Conservation (phyloP, 2,797 vertebrate genomes). For the Thamnophis elegans region DNA sequence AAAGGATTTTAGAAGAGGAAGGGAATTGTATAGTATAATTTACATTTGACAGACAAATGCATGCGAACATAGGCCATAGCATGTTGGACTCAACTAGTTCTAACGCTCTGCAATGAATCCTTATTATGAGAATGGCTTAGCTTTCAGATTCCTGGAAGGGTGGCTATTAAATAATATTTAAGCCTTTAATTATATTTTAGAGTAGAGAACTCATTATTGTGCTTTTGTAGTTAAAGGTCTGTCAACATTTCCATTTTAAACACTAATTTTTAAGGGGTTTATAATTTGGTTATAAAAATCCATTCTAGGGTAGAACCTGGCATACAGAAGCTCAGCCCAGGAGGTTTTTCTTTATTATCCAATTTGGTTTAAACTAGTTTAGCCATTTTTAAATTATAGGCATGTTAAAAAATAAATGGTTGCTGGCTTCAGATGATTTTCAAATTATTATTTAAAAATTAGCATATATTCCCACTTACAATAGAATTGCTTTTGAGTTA, state of each 20-base stretch:
- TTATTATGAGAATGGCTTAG: conserved; percentile 47
- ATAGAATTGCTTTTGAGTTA: conserved; percentile 20
- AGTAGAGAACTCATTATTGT: conserved; percentile 39
- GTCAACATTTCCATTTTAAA: conserved; percentile 64
- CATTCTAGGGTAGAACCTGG: conserved; percentile 66
- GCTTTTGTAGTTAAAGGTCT: conserved; percentile 69
- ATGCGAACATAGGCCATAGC: background rate
- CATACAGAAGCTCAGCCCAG: conserved; percentile 62
- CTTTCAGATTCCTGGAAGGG: conserved; percentile 59
- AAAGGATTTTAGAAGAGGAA: background rate
- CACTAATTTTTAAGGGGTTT: conserved; percentile 65
- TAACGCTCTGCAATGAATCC: conserved; percentile 38
- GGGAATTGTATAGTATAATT: background rate
- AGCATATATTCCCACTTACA: conserved; percentile 43
- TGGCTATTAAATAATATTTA: conserved; percentile 61
- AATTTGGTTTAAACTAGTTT: conserved; percentile 68
- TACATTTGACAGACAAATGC: conserved; percentile 31
- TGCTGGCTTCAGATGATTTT: conserved; percentile 63
- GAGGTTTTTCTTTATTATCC: conserved; percentile 67
- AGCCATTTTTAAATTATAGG: conserved; percentile 66
- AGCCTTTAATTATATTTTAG: conserved; percentile 67
- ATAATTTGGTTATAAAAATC: conserved; percentile 69
- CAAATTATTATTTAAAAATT: conserved; percentile 54
- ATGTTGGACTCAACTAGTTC: background rate
- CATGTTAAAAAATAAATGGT: conserved; percentile 67